Conservation (phyloP, 1,140 invertebrate genomes). For the Cherax quadricarinatus region DNA sequence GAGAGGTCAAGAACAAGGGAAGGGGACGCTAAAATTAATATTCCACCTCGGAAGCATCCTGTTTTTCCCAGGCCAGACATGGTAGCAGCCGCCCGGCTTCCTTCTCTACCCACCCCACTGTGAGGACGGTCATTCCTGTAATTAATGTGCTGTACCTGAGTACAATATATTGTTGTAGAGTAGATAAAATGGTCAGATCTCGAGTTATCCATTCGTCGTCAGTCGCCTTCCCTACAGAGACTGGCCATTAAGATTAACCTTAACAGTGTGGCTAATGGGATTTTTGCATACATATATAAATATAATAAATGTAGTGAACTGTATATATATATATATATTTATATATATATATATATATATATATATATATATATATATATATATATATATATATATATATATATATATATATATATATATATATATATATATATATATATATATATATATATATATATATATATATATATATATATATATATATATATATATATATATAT, state of each 20-base stretch:
- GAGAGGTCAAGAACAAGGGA: background rate
- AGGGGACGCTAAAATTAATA: conserved; percentile 20
- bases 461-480: too few relatives aligned
- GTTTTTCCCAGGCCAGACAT: conserved; percentile 11
- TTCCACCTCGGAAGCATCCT: conserved; percentile 12
- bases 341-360: conserved; percentile 40
- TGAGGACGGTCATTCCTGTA: conserved; percentile 17
- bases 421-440: conserved; percentile 21
- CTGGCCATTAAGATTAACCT: conserved; percentile 58
- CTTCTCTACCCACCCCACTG: conserved; percentile 16
- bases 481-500: too few relatives aligned
- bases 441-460: background rate
- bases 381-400: conserved; percentile 27
- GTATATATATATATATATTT: background rate
- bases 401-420: conserved; percentile 24
- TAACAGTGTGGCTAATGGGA: conserved; percentile 59
- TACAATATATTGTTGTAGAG: conserved; percentile 32
- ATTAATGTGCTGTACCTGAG: conserved; percentile 47
- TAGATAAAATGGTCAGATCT: conserved; percentile 40
- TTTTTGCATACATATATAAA: conserved; percentile 51
- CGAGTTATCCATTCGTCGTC: conserved; percentile 52
- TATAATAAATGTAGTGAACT: conserved; percentile 14
- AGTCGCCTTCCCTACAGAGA: conserved; percentile 53
- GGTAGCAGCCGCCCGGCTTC: too few relatives aligned
- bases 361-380: conserved; percentile 43